Evolutionary conservation across 2,797 vertebrate species (phyloP).

Genomic region (Neosilurus hyrtlii): DNA sequence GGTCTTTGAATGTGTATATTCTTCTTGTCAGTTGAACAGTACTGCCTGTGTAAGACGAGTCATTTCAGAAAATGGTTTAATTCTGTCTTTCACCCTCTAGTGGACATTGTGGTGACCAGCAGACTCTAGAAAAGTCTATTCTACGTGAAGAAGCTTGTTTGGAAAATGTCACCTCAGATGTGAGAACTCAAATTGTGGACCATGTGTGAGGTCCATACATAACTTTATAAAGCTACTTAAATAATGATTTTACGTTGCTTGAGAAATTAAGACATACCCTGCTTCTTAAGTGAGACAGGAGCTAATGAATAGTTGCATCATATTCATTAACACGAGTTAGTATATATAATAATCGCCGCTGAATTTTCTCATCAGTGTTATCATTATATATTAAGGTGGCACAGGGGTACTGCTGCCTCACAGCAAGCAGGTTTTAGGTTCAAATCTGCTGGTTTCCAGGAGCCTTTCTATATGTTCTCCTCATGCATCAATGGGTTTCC

Average conservation of each 20-base stretch:
- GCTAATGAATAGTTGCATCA: not conserved
- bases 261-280: not conserved
- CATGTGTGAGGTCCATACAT: not conserved
- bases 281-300: not conserved
- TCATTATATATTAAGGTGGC: not conserved
- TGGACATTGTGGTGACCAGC: conserved; percentile 5
- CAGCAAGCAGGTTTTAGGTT: too few relatives aligned
- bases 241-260: not conserved
- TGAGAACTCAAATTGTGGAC: not conserved
- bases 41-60: not conserved
- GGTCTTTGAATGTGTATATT: not conserved
- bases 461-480: too few relatives aligned
- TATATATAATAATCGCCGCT: not conserved
- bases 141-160: not conserved
- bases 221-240: not conserved
- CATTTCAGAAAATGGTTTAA: not conserved
- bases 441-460: too few relatives aligned
- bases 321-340: not conserved
- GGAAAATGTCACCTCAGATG: not conserved
- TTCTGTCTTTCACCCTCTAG: conserved; percentile 24
- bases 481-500: too few relatives aligned
- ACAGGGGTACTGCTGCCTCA: too few relatives aligned
- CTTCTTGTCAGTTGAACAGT: not conserved
- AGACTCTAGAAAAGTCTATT: not conserved
- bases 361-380: not conserved